Evolutionary conservation across 1,140 invertebrate genomes (phyloP), one percentile per base, ranked within the genome.

Genomic region (Anastrepha ludens): DNA sequence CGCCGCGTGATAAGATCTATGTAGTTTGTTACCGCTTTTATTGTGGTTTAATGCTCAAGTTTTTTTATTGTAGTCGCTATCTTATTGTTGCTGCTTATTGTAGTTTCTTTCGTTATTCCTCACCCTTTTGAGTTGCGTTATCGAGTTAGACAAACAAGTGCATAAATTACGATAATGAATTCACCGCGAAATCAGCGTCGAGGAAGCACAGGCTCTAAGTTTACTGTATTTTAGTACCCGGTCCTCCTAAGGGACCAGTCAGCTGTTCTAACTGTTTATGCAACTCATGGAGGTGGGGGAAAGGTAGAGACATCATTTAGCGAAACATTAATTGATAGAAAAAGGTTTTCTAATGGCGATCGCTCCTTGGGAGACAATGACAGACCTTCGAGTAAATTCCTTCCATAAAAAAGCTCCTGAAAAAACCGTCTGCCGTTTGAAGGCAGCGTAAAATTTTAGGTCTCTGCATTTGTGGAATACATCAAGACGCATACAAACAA

Each of bases 101-200:
- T 70, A 74, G 15, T 47, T 74, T 47, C 67, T 13, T n/a, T 74
- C 67, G 17, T 74, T 47, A 15, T 41, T 13, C 17, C 39, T 74
- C 47, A 20, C 74, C 47, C 47, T 81, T n/a, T 55, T 55, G 7
- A 8, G 74, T n/a, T 81, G 17, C 8, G 44, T 55, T 55, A 81
- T 81, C 74, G 74, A 81, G 74, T 74, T 74, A 67, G 70, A 55
- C 50, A 86, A 50, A 64, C 64, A 87, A 67, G 86, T 87, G 86
- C 86, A 65, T 87, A 87, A 87, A 87, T 87, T 87, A 65, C 86
- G 64, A 87, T 87, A 87, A 87, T 62, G 86, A 87, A 86, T 13
- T 86, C 20, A 59, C 15, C 59, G 39, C 50, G 85, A 60, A 86
- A 81, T 55, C 17, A 74, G 15, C 17, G 41, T 15, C 8, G 8